phyloP scores from a whole-genome alignment of 2,888 invertebrate species.

The Eulithis prunata region DNA sequence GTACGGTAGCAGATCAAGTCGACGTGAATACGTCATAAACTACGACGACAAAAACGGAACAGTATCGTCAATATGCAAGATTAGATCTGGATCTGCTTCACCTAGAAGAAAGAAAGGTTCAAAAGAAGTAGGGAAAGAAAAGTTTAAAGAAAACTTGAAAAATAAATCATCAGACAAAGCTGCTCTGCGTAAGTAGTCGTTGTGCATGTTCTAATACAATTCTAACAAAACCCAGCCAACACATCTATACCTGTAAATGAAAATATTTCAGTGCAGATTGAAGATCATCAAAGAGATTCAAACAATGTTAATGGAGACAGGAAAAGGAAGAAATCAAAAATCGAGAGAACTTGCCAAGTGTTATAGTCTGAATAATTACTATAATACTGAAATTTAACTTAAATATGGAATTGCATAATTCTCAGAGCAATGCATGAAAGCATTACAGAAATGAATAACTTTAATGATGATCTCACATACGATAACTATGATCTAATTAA shows the following conservation, averaged over 20 bases:
- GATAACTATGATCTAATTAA: constrained; percentile 44
- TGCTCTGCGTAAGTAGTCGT: constrained; percentile 77
- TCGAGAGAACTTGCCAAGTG: constrained; percentile 76
- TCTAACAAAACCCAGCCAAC: constrained; percentile 61
- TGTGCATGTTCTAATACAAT: constrained; percentile 70
- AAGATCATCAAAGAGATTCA: constrained; percentile 64
- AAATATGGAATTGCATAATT: constrained; percentile 42
- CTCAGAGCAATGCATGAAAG: constrained; percentile 36
- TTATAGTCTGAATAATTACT: constrained; percentile 57
- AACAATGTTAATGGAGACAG: constrained; percentile 61
- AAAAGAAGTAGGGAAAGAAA: constrained; percentile 59
- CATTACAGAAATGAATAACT: constrained; percentile 48
- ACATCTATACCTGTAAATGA: constrained; percentile 62
- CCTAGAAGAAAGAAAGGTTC: constrained; percentile 61
- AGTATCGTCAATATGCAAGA: constrained; percentile 75
- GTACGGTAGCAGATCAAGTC: constrained; percentile 51
- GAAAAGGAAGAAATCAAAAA: constrained; percentile 67
- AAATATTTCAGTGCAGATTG: constrained; percentile 79
- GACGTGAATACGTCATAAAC: constrained; percentile 76
- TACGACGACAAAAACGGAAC: constrained; percentile 80
- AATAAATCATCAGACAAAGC: constrained; percentile 65
- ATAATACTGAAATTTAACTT: constrained; percentile 43
- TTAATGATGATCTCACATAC: constrained; percentile 76
- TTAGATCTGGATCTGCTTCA: constrained; percentile 58
- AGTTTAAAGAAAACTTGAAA: constrained; percentile 59